phyloP scores from a whole-genome alignment of 2,113 vertebrate genomes.

The Amphiprion ocellaris region DNA sequence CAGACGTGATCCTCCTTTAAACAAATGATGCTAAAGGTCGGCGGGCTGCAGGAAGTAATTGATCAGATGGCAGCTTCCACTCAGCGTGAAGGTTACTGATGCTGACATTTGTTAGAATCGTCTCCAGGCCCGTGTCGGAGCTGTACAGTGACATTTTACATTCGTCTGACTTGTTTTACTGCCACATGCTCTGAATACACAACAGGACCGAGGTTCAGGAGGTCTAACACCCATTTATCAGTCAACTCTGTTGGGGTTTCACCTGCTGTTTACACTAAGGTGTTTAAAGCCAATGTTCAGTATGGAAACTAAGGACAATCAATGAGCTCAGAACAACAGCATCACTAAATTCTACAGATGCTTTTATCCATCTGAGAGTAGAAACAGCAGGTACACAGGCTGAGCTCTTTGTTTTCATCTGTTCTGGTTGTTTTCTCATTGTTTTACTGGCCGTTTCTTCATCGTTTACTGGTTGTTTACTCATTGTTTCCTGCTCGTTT shows the following conservation, averaged over 20 bases:
- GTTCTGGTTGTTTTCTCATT: too few relatives aligned
- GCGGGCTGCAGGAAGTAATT: constrained; percentile 59
- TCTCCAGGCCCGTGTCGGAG: constrained; percentile 64
- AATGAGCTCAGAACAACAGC: neutral
- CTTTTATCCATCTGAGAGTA: too few relatives aligned
- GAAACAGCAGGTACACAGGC: too few relatives aligned
- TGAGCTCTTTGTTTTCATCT: too few relatives aligned
- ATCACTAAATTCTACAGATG: too few relatives aligned
- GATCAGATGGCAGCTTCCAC: constrained; percentile 70
- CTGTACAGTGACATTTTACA: constrained; percentile 67
- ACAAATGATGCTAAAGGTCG: constrained; percentile 73
- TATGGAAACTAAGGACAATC: neutral
- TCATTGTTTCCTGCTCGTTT: too few relatives aligned
- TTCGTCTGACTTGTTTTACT: constrained; percentile 43
- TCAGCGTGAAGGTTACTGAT: constrained; percentile 68
- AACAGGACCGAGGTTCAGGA: neutral
- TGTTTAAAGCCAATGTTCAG: neutral
- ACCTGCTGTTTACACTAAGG: neutral
- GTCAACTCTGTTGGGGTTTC: too few relatives aligned
- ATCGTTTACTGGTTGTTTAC: too few relatives aligned
- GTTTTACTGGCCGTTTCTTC: too few relatives aligned
- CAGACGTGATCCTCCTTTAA: constrained; percentile 65
- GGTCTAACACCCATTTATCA: neutral
- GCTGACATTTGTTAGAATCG: constrained; percentile 80
- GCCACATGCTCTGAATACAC: constrained; percentile 26